Evolutionary conservation across 1,140 invertebrate genomes (phyloP).

Genomic region (Papilio aristodemus): DNA sequence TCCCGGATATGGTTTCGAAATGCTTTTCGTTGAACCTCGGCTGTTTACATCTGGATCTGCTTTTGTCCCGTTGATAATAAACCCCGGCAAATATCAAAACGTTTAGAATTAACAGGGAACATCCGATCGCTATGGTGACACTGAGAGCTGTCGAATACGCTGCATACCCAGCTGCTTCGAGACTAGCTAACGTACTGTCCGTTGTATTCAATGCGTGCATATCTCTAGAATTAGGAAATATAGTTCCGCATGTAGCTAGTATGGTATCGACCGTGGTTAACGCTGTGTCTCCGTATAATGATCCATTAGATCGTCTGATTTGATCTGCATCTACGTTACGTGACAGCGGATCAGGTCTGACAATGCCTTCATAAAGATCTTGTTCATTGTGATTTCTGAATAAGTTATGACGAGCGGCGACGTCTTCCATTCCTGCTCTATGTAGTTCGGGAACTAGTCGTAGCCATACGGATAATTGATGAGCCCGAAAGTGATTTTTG

Average conservation of each 20-base stretch:
- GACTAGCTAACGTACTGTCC: constrained; percentile 85
- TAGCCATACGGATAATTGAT: constrained; percentile 96
- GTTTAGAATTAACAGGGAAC: constrained; percentile 92
- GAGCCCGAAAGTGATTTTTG: constrained; percentile 96
- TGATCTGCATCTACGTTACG: constrained; percentile 47
- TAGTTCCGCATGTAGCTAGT: constrained; percentile 73
- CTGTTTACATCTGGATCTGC: constrained; percentile 82
- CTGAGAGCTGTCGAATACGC: constrained; percentile 91
- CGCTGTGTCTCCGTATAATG: constrained; percentile 69
- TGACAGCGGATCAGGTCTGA: constrained; percentile 87
- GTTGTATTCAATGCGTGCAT: constrained; percentile 80
- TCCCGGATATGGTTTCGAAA: constrained; percentile 84
- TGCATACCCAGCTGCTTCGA: constrained; percentile 88
- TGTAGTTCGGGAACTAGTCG: constrained; percentile 96
- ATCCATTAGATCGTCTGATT: constrained; percentile 64
- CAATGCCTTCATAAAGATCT: constrained; percentile 90
- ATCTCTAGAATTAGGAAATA: constrained; percentile 68
- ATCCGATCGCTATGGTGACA: constrained; percentile 94
- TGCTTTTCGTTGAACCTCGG: constrained; percentile 84
- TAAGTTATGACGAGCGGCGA: constrained; percentile 90
- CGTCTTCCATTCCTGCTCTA: constrained; percentile 92
- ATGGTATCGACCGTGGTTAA: constrained; percentile 75
- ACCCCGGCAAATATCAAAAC: constrained; percentile 92
- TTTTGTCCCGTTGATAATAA: constrained; percentile 92
- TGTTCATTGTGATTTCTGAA: constrained; percentile 91